Percentiles rank a stretch among this genome's conserved stretches.
These are phyloP conservation scores for Drosophila phalerata DNA, from an alignment of 2,888 invertebrate genomes.

Conservation along the genomic window DNA sequence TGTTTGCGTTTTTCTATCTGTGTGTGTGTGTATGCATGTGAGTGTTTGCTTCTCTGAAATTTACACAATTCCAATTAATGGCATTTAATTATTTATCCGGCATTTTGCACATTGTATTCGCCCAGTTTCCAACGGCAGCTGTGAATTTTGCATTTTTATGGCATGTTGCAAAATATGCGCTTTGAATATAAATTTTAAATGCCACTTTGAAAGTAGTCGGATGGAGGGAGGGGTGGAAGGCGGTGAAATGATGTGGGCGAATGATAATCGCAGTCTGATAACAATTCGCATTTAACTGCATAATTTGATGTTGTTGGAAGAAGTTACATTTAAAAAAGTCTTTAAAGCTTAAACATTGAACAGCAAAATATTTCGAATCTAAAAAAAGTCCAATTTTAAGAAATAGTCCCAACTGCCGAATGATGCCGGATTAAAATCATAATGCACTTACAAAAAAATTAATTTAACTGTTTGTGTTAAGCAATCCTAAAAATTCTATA, in stretches of 20 bases:
- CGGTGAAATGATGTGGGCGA: no score
- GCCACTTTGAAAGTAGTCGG: no score
- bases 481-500: no score
- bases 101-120: conserved; percentile 69
- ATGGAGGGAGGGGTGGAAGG: background rate
- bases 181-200: conserved; percentile 55
- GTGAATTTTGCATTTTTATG: conserved; percentile 76
- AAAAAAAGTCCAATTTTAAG: no score
- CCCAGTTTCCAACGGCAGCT: conserved; percentile 51
- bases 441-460: no score
- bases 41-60: conserved; percentile 56
- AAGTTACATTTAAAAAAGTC: background rate
- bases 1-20: conserved; percentile 14
- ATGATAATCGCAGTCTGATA: conserved; percentile 16
- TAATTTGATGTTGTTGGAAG: background rate
- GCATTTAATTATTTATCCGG: conserved; percentile 79
- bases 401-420: no score
- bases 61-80: conserved; percentile 80
- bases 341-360: background rate
- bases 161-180: conserved; percentile 48
- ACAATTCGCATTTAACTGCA: conserved; percentile 27
- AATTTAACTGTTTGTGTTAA: no score
- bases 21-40: conserved; percentile 9
- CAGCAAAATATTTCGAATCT: no score
- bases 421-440: no score